These are phyloP conservation scores for Lichenostomus cassidix DNA, from an alignment of 2,113 vertebrate species.

Conservation along the genomic window DNA sequence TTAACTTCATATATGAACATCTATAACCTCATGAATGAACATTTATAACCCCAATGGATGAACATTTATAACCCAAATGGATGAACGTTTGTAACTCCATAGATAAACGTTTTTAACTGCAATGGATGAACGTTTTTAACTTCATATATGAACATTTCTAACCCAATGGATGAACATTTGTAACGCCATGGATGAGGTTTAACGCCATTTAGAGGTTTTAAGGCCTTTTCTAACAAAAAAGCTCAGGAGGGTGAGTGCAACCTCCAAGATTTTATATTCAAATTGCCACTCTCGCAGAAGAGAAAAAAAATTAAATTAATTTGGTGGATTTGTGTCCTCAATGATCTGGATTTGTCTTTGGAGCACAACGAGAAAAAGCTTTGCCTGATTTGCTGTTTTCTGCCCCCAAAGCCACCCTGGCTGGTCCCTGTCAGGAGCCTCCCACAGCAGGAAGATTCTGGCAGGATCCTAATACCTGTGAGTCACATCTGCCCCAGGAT, in stretches of 20 bases:
- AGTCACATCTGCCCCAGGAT: neutral
- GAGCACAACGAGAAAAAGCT: neutral
- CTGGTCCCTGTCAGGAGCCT: neutral
- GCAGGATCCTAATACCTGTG: neutral
- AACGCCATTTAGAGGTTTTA: neutral
- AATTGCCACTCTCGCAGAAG: accelerated
- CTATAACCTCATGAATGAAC: neutral
- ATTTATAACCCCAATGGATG: neutral
- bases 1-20: neutral
- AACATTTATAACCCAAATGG: neutral
- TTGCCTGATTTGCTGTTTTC: neutral
- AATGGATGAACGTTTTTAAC: neutral
- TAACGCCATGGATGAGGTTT: neutral
- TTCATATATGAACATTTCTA: neutral
- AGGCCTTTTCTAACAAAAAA: neutral
- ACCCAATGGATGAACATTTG: neutral
- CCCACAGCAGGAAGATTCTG: neutral
- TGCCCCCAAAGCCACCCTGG: neutral
- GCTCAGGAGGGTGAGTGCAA: neutral
- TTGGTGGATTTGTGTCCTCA: neutral
- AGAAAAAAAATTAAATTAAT: neutral
- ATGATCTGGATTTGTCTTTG: neutral
- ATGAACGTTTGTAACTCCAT: neutral
- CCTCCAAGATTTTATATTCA: neutral
- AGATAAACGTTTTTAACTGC: neutral